Base-by-base conservation (phyloP, 2,888 invertebrate genomes). In the Apotomis capreana region DNA sequence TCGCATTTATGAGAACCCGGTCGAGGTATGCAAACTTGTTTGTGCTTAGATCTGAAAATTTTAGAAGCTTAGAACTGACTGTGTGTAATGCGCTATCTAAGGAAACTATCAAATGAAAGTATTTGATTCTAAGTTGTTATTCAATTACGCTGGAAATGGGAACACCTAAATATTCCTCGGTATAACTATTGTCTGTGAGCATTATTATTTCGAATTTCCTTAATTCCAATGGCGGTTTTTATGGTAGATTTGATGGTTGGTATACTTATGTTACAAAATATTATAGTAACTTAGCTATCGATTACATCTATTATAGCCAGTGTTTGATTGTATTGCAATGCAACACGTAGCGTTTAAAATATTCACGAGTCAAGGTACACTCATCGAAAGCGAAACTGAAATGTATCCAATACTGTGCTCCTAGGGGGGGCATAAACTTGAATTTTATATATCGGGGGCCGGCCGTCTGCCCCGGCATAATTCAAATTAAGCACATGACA, bases 401-500 rank as follows among this genome's bases (percentile, higher is more conserved):
- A 80, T 77, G 79, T 78, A 82, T 81, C 82, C 80, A 76, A 79
- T 81, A 77, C 77, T 77, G 75, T 74, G 68, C 74, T 77, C 84
- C 79, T 83, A 61, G 58, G 80, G 84, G 84, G 78, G 81, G 76
- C 75, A 81, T 85, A 82, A 85, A 85, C 83, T 83, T 81, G 86
- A 86, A 86, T 86, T 87, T 86, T 88, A 87, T 88, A 85, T 86
- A 85, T 84, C 79, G 85, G 80, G 80, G 81, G 78, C 81, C 81
- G 87, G 78, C 81, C 81, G 87, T 84, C 87, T 84, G 86, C 79
- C 83, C 85, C 81, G 80, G 80, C 87, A 89, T 92, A 89, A 92
- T 90, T 92, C 91, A 91, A 91, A 91, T 91, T 91, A 91, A 89
- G 88, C 87, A 83, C 87, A 84, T 87, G 89, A 88, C 89, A 87